Percentiles rank a stretch among this genome's conserved stretches.
phyloP scores from a whole-genome alignment of 2,888 invertebrate genomes.

The Epsilonema sp. region DNA sequence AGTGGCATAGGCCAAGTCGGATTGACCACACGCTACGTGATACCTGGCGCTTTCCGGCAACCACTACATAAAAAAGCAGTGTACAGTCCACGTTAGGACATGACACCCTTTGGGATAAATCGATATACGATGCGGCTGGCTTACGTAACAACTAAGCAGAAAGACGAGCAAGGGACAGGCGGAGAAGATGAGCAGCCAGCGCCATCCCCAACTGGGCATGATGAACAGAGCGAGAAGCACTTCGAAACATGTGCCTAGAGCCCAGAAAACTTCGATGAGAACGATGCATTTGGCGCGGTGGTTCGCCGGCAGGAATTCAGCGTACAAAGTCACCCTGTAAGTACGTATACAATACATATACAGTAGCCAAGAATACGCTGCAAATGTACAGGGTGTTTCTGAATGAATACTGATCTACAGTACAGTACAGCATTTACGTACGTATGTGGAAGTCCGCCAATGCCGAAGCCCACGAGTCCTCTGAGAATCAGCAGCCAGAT shows the following conservation, averaged over 20 bases:
- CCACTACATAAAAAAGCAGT: constrained; percentile 47
- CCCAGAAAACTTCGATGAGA: constrained; percentile 87
- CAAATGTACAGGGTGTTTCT: no score
- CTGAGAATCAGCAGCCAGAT: constrained; percentile 71
- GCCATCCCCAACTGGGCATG: constrained; percentile 75
- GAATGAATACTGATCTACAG: no score
- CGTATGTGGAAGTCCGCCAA: constrained; percentile 92
- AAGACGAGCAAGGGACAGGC: constrained; percentile 67
- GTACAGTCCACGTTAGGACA: no score
- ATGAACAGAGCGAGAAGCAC: constrained; percentile 67
- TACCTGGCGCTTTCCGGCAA: constrained; percentile 76
- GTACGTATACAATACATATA: no score
- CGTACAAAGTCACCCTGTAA: constrained; percentile 72
- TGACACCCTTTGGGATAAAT: neutral
- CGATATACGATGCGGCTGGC: no score
- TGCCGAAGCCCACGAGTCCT: constrained; percentile 79
- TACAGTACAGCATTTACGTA: constrained; percentile 39
- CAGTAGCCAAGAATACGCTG: no score
- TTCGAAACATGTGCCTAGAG: constrained; percentile 77
- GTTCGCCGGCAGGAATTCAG: constrained; percentile 79
- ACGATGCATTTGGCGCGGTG: constrained; percentile 86
- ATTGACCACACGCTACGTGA: constrained; percentile 63
- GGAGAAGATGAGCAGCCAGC: constrained; percentile 74
- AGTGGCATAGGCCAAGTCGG: constrained; percentile 62
- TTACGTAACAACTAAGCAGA: constrained; percentile 34